These are phyloP conservation scores for Halisarca cf. caerulea DNA, from an alignment of 37 sponge, comb jelly and placozoan species.

Conservation along the genomic window DNA sequence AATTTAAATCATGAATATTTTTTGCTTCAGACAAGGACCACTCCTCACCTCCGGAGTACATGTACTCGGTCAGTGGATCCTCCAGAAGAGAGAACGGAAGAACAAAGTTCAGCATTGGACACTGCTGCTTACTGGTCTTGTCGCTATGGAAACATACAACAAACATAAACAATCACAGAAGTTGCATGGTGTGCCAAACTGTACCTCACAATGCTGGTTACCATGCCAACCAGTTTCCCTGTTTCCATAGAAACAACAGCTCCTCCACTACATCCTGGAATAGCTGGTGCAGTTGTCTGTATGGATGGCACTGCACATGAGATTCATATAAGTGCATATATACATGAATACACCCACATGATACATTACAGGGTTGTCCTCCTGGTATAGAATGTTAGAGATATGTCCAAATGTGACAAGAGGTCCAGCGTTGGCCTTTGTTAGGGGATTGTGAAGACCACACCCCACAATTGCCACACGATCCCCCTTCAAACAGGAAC, in stretches of 20 bases:
- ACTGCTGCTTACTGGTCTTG: background rate
- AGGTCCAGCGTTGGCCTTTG: background rate
- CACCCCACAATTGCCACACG: background rate
- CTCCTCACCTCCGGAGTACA: no score
- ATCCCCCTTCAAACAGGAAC: background rate
- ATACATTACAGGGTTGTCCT: conserved; percentile 11
- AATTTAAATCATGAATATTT: no score
- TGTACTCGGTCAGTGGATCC: no score
- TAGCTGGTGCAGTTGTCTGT: conserved; percentile 4
- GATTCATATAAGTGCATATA: background rate
- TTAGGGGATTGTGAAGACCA: background rate
- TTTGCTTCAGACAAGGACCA: no score
- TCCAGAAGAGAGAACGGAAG: background rate
- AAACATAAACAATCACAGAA: no score
- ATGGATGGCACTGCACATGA: background rate
- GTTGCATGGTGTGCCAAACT: no score
- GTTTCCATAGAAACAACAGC: conserved; percentile 9
- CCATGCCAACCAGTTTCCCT: conserved; percentile 26
- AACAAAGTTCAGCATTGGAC: background rate
- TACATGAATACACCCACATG: background rate
- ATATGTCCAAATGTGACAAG: conserved; percentile 11
- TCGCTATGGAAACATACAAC: background rate
- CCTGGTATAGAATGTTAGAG: background rate
- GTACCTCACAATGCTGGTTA: conserved; percentile 12
- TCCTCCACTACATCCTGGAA: conserved; percentile 35